Conservation (phyloP, 2,888 invertebrate species). For the Steinernema carpocapsae region DNA sequence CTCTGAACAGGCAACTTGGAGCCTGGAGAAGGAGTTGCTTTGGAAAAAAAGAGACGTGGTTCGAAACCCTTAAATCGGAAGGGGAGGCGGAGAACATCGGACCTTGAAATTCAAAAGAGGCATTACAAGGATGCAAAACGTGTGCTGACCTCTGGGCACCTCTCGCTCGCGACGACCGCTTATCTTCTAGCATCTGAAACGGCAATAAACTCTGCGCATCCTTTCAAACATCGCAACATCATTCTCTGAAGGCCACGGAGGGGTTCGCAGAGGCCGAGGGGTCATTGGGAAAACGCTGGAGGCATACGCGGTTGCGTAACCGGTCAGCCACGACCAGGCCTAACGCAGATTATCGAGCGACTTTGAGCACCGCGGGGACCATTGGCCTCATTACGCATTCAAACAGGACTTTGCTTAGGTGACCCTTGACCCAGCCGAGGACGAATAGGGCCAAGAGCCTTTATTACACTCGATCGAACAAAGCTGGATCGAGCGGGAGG, state of each 20-base stretch:
- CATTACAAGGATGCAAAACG: background rate
- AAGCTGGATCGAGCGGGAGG: slow-evolving; percentile 4
- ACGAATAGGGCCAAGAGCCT: slow-evolving; percentile 31
- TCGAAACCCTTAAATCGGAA: background rate
- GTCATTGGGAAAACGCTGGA: background rate
- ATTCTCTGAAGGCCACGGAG: slow-evolving; percentile 7
- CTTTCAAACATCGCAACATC: slow-evolving; percentile 34
- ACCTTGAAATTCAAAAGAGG: slow-evolving; percentile 1
- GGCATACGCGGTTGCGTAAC: slow-evolving; percentile 2
- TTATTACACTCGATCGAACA: background rate
- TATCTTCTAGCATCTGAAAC: slow-evolving; percentile 18
- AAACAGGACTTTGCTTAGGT: background rate
- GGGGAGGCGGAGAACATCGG: background rate
- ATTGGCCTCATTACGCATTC: slow-evolving; percentile 29
- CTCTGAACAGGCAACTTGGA: background rate
- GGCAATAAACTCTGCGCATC: slow-evolving; percentile 25
- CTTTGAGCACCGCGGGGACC: background rate
- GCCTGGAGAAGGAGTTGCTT: background rate
- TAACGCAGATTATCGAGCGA: background rate
- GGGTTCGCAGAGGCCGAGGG: slow-evolving; percentile 4
- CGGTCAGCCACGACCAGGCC: slow-evolving; percentile 17
- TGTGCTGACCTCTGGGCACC: slow-evolving; percentile 21
- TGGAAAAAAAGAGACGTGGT: too few relatives aligned
- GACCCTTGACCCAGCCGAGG: slow-evolving; percentile 31
- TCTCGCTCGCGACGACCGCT: background rate